Evolutionary conservation across 2,797 vertebrate species (phyloP).

Genomic region (Octomys mimax): DNA sequence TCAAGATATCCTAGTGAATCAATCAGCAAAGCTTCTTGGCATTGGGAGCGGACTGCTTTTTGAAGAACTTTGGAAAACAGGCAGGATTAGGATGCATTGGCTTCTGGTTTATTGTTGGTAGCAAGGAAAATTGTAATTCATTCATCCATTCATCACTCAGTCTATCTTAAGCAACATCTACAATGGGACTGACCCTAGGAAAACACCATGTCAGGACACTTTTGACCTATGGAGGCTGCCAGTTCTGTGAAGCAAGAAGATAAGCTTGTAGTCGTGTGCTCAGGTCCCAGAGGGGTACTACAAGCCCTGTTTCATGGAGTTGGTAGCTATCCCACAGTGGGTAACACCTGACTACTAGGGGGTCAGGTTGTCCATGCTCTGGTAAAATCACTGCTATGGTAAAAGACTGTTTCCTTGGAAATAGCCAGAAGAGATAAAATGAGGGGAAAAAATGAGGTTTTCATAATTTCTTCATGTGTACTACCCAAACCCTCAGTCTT

Average conservation of each 20-base stretch:
- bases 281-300: not conserved
- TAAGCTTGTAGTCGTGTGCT: not conserved
- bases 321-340: not conserved
- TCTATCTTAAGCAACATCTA: not conserved
- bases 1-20: conserved; percentile 67
- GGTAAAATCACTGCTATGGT: not conserved
- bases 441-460: conserved; percentile 17
- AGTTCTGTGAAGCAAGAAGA: not conserved
- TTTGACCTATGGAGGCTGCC: not conserved
- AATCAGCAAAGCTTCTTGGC: conserved; percentile 64
- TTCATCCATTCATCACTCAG: not conserved
- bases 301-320: not conserved
- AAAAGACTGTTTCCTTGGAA: not conserved
- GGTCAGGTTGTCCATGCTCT: not conserved
- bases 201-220: not conserved
- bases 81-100: not conserved
- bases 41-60: not conserved
- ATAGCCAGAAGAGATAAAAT: not conserved
- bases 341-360: not conserved
- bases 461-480: not conserved
- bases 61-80: conserved; percentile 29
- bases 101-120: not conserved
- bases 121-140: not conserved
- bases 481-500: not conserved
- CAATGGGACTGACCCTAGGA: not conserved